phyloP scores from a whole-genome alignment of 2,888 invertebrate genomes.

The Tuta absoluta region DNA sequence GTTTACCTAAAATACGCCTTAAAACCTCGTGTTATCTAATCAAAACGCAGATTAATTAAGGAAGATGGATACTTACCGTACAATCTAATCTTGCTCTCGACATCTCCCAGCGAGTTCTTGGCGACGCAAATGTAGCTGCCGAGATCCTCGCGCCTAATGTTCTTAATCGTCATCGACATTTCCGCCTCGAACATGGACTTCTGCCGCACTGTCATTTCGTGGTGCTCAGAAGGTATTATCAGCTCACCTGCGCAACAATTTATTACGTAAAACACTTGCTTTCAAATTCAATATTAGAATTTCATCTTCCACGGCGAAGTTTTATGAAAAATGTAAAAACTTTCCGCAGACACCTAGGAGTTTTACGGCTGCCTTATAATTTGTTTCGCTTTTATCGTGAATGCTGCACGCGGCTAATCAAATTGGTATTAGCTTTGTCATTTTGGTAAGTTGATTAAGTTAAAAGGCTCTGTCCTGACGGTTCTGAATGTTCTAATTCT shows the following conservation, averaged over 20 bases:
- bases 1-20: constrained; percentile 12
- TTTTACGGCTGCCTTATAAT: constrained; percentile 78
- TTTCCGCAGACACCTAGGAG: constrained; percentile 74
- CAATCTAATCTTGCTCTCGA: constrained; percentile 93
- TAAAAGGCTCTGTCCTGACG: constrained; percentile 6
- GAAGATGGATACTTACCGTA: constrained; percentile 83
- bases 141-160: constrained; percentile 88
- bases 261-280: constrained; percentile 71
- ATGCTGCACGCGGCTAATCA: constrained; percentile 61
- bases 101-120: constrained; percentile 92
- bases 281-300: constrained; percentile 79
- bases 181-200: constrained; percentile 91
- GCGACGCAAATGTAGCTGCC: constrained; percentile 94
- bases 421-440: constrained; percentile 51
- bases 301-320: constrained; percentile 72
- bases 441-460: constrained; percentile 33
- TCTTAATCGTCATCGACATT: constrained; percentile 91
- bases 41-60: constrained; percentile 23
- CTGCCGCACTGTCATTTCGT: constrained; percentile 87
- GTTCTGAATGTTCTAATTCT: constrained; percentile 4
- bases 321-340: constrained; percentile 80
- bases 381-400: constrained; percentile 75
- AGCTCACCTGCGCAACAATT: constrained; percentile 85
- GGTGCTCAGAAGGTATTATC: constrained; percentile 91
- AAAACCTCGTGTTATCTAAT: constrained; percentile 15